These are phyloP conservation scores for Liolophura sinensis DNA, from an alignment of 1,140 invertebrate genomes.

Conservation along the genomic window DNA sequence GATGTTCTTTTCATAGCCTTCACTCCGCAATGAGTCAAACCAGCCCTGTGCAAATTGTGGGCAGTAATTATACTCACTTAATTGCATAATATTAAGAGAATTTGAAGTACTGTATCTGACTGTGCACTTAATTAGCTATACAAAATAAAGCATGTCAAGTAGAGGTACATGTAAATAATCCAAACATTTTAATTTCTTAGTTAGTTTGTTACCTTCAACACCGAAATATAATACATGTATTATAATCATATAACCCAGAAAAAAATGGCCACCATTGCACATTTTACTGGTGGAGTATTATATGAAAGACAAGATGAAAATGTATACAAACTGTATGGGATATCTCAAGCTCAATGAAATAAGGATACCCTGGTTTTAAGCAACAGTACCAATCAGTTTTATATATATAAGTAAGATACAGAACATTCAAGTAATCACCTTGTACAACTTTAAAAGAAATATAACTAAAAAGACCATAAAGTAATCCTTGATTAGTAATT, in stretches of 20 bases:
- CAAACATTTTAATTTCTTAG: background rate
- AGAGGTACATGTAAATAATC: background rate
- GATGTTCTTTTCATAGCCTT: slow-evolving; percentile 67
- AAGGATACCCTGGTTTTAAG: background rate
- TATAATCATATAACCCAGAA: no score
- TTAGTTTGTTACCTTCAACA: no score
- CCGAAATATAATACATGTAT: no score
- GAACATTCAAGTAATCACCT: background rate
- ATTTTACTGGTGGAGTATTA: no score
- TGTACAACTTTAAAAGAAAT: no score
- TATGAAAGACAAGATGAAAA: no score
- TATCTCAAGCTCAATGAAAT: no score
- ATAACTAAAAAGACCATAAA: background rate
- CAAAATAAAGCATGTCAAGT: background rate
- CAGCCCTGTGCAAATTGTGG: slow-evolving; percentile 67
- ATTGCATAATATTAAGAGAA: slow-evolving; percentile 2
- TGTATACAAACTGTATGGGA: no score
- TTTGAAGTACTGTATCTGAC: background rate
- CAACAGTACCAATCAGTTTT: background rate
- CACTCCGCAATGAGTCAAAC: slow-evolving; percentile 67
- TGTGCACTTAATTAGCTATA: background rate
- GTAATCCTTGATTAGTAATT: background rate
- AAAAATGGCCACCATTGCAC: no score
- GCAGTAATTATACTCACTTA: slow-evolving; percentile 5
- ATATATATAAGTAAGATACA: background rate